phyloP scores from a whole-genome alignment of 1,140 invertebrate species.

The Brachionus koreanus region DNA sequence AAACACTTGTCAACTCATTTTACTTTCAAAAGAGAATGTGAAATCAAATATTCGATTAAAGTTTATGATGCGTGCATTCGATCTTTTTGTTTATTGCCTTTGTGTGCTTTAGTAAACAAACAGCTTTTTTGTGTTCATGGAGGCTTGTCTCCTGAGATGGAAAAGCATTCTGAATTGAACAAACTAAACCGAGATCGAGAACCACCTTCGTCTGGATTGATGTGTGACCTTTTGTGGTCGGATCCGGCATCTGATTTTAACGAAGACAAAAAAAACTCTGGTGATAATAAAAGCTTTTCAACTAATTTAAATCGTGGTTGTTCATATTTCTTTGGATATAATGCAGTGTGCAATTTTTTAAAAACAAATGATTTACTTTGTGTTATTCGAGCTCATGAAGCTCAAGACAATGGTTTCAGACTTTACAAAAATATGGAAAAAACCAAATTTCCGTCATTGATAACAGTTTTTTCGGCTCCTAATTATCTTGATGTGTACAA shows the following conservation, averaged over 20 bases:
- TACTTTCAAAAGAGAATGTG: constrained; percentile 55
- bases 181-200: constrained; percentile 4
- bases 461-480: constrained; percentile 99
- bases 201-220: constrained; percentile 6
- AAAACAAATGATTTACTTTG: constrained; percentile 30
- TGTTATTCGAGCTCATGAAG: constrained; percentile 43
- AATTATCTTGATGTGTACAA: constrained; percentile 99
- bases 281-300: neutral
- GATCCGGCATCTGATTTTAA: constrained; percentile 22
- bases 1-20: constrained; percentile 45
- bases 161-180: neutral
- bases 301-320: constrained; percentile 30
- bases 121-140: constrained; percentile 96
- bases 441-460: constrained; percentile 98
- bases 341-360: constrained; percentile 28
- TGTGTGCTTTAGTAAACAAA: constrained; percentile 44
- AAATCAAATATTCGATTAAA: constrained; percentile 51
- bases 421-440: constrained; percentile 99
- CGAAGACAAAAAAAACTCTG: neutral
- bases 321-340: constrained; percentile 37
- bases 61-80: constrained; percentile 51
- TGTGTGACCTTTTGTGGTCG: constrained; percentile 40
- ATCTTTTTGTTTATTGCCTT: constrained; percentile 46
- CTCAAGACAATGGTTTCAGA: constrained; percentile 55
- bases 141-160: constrained; percentile 93